Conservation (phyloP, 2,797 vertebrate genomes). For the Parauchenoglanis ngamensis region DNA sequence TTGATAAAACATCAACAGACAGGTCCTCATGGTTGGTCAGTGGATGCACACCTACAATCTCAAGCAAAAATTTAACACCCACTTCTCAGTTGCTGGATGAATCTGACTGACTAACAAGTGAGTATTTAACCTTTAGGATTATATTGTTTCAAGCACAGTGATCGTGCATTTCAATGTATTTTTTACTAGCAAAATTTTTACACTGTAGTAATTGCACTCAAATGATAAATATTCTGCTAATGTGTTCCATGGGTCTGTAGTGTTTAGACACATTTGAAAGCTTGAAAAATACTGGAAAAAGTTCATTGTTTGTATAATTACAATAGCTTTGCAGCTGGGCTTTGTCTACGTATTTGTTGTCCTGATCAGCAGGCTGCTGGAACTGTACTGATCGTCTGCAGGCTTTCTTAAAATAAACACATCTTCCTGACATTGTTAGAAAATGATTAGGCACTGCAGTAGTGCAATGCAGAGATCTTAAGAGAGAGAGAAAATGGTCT, state of each 20-base stretch:
- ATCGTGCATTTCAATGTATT: not conserved
- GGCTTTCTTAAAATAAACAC: conserved; percentile 12
- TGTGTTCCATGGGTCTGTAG: not conserved
- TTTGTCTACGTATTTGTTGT: too few relatives aligned
- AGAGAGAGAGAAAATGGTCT: not conserved
- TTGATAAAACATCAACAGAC: conserved; percentile 53
- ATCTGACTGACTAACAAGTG: conserved; percentile 21
- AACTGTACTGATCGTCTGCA: not conserved
- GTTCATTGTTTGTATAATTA: not conserved
- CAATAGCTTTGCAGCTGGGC: conserved; percentile 11
- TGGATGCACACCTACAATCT: conserved; percentile 53
- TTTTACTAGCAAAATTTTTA: not conserved
- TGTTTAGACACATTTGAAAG: not conserved
- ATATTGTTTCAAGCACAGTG: not conserved
- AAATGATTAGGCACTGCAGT: conserved; percentile 25
- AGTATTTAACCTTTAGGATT: conserved; percentile 9
- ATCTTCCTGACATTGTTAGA: conserved; percentile 49
- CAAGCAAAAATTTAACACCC: not conserved
- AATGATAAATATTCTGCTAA: not conserved
- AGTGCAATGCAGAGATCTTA: conserved; percentile 28
- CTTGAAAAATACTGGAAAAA: not conserved
- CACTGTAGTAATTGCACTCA: not conserved
- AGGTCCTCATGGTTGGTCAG: conserved; percentile 61
- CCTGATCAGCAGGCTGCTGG: not conserved
- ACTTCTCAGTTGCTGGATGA: not conserved